Percentiles rank a stretch among this genome's conserved stretches.
These are phyloP conservation scores for Callyntrura guangdongensis DNA, from an alignment of 2,888 invertebrate species.

Conservation along the genomic window DNA sequence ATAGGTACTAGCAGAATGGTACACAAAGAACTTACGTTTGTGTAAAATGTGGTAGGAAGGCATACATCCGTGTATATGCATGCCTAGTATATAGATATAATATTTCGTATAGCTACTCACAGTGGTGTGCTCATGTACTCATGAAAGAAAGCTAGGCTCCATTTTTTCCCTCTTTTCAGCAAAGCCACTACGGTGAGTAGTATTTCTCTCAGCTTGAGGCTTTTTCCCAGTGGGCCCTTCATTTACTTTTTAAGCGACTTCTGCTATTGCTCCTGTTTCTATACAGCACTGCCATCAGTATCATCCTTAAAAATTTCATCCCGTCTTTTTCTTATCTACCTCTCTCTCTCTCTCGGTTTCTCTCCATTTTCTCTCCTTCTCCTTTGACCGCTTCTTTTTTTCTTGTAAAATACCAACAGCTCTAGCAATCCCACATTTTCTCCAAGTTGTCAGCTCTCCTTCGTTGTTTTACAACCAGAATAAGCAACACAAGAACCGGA, in stretches of 20 bases:
- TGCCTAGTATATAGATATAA: too few species aligned
- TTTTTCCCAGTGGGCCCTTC: slow-evolving; percentile 56
- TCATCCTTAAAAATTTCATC: slow-evolving; percentile 13
- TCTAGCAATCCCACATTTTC: slow-evolving; percentile 38
- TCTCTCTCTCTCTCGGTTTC: background rate
- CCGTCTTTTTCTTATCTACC: background rate
- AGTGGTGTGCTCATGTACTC: background rate
- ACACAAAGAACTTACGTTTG: background rate
- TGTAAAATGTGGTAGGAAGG: background rate
- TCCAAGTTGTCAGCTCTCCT: background rate
- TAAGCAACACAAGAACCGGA: background rate
- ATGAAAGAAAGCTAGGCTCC: background rate
- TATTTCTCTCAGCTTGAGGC: slow-evolving; percentile 55
- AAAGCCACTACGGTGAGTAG: slow-evolving; percentile 5
- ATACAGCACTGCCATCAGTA: background rate
- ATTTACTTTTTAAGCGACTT: slow-evolving; percentile 61
- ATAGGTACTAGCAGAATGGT: background rate
- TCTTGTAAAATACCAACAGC: slow-evolving; percentile 15
- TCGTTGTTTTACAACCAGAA: background rate
- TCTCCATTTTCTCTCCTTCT: background rate
- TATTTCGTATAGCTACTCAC: too few species aligned
- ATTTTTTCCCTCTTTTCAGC: background rate
- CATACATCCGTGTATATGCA: background rate
- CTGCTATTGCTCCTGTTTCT: background rate
- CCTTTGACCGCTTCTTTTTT: background rate